These are phyloP conservation scores for Patella depressa DNA, from an alignment of 2,888 invertebrate genomes.

Conservation along the genomic window DNA sequence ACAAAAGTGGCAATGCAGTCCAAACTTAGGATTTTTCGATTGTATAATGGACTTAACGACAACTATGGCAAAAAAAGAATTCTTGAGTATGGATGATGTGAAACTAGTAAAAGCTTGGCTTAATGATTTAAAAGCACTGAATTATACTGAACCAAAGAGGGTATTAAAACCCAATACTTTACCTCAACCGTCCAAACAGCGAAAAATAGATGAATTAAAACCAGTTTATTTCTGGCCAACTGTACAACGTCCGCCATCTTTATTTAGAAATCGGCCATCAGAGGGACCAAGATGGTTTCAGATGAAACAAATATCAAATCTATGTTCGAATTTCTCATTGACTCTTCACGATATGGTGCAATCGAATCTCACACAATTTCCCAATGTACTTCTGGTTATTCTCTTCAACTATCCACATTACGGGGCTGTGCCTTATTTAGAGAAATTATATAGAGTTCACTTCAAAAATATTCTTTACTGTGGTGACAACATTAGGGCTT, in stretches of 20 bases:
- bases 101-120: slow-evolving; percentile 42
- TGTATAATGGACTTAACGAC: not conserved
- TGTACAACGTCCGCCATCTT: too few species aligned
- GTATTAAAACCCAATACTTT: slow-evolving; percentile 21
- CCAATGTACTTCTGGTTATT: not conserved
- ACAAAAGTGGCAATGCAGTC: slow-evolving; percentile 2
- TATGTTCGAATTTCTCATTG: too few species aligned
- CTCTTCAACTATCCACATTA: not conserved
- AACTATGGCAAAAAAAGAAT: slow-evolving; percentile 31
- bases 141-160: slow-evolving; percentile 34
- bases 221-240: too few species aligned
- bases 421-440: not conserved
- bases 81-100: slow-evolving; percentile 40
- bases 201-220: too few species aligned
- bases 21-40: not conserved
- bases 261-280: too few species aligned
- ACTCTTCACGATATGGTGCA: too few species aligned
- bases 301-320: too few species aligned
- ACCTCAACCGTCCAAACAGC: too few species aligned
- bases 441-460: not conserved
- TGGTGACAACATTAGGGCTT: slow-evolving; percentile 9
- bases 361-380: too few species aligned
- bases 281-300: too few species aligned
- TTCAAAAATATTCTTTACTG: slow-evolving; percentile 11
- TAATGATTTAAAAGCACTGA: slow-evolving; percentile 32